phyloP scores from a whole-genome alignment of 2,113 vertebrate genomes.

The Pandion haliaetus region DNA sequence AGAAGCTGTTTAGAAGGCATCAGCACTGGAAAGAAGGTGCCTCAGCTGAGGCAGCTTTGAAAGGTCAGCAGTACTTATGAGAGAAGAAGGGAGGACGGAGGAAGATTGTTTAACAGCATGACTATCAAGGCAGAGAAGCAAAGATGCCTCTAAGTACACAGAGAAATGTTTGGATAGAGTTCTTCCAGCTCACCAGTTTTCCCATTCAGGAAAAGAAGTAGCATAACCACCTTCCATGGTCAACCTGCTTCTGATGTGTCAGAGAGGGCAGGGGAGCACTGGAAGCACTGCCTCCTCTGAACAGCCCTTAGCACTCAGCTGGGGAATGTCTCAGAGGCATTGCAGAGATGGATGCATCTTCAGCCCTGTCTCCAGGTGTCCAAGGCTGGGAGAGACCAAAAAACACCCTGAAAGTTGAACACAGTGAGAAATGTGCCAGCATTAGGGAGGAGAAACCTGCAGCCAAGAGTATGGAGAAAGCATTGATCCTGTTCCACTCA shows the following conservation, averaged over 20 bases:
- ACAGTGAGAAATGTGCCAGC: neutral
- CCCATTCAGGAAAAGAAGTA: neutral
- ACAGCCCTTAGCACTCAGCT: neutral
- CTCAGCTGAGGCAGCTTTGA: neutral
- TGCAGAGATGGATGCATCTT: neutral
- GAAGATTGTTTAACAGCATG: neutral
- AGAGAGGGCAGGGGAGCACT: neutral
- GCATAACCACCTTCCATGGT: neutral
- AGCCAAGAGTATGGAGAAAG: neutral
- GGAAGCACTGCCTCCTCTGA: neutral
- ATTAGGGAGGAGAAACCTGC: neutral
- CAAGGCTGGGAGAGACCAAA: neutral
- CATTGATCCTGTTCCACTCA: neutral
- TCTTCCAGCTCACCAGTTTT: neutral
- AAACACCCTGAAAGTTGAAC: neutral
- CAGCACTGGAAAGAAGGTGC: neutral
- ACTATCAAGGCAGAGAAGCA: neutral
- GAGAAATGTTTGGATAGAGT: neutral
- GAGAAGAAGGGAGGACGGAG: neutral
- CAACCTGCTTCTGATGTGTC: neutral
- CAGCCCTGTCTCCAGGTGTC: neutral
- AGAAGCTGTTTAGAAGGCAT: neutral
- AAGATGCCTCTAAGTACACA: neutral
- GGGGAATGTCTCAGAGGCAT: neutral
- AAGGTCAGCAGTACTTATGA: neutral